Evolutionary conservation across 2,113 vertebrate species (phyloP).

Genomic region (Cranoglanis bouderius): DNA sequence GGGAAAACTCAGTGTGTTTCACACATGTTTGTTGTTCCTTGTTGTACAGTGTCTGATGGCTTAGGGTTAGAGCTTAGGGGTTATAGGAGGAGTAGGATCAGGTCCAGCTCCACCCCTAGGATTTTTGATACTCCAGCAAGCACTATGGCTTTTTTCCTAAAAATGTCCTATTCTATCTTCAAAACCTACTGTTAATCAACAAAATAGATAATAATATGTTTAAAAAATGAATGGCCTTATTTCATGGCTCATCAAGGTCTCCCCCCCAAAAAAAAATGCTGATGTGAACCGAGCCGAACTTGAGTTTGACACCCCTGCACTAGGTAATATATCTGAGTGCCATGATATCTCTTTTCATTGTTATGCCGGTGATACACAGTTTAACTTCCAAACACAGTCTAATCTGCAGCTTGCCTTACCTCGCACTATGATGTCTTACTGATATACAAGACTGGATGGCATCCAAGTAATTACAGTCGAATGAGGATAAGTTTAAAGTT

Average conservation of each 20-base stretch:
- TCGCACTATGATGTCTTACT: neutral
- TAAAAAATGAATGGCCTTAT: neutral
- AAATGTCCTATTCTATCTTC: neutral
- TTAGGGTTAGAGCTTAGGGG: neutral
- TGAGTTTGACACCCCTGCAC: neutral
- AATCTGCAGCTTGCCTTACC: slow-evolving; percentile 15
- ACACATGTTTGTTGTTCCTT: neutral
- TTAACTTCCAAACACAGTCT: neutral
- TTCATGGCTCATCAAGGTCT: neutral
- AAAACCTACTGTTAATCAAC: neutral
- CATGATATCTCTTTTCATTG: slow-evolving; percentile 10
- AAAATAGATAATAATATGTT: neutral
- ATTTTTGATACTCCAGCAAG: neutral
- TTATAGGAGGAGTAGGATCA: neutral
- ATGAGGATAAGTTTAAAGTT: slow-evolving; percentile 1
- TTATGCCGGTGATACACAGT: slow-evolving; percentile 13
- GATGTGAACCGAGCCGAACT: neutral
- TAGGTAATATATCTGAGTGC: neutral
- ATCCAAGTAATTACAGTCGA: slow-evolving; percentile 13
- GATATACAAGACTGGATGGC: slow-evolving; percentile 16
- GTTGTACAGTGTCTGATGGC: neutral
- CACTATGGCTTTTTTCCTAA: neutral
- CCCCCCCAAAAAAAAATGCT: neutral
- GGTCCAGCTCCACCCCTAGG: neutral
- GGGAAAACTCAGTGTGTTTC: neutral